A percentile compares a stretch with the other conserved stretches of the same genome.
Conservation (phyloP, 1,140 invertebrate genomes). For the Neodiprion lecontei region DNA sequence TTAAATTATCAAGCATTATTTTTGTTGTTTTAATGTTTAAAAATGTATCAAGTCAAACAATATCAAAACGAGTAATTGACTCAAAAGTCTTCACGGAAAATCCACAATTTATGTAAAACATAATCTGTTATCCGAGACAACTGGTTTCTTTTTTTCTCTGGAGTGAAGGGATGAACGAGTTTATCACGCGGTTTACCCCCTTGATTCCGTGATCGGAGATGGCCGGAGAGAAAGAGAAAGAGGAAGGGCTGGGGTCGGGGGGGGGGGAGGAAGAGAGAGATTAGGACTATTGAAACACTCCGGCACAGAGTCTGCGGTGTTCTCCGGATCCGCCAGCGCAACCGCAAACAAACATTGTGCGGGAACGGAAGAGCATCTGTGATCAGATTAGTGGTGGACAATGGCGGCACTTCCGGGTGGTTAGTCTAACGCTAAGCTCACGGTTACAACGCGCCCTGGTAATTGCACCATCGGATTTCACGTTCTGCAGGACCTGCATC, state of each 20-base stretch:
- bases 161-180: conserved; percentile 1
- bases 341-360: conserved; percentile 46
- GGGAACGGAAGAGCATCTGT: conserved; percentile 42
- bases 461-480: background rate
- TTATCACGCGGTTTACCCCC: background rate
- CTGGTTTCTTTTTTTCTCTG: conserved; percentile 11
- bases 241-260: background rate
- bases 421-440: conserved; percentile 44
- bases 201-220: background rate
- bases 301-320: background rate
- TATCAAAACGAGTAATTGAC: too few species aligned
- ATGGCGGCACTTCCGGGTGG: conserved; percentile 53
- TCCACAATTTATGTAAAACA: too few species aligned
- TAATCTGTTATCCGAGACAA: too few species aligned
- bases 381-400: conserved; percentile 54
- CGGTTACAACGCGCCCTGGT: conserved; percentile 39
- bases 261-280: background rate
- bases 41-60: too few species aligned
- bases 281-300: background rate
- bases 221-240: background rate
- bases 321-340: conserved; percentile 37
- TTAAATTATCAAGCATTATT: too few species aligned
- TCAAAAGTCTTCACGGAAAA: too few species aligned
- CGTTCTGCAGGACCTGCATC: background rate
- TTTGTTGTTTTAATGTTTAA: too few species aligned